Conservation (phyloP, 2,888 invertebrate species). For the Cantharis rufa region DNA sequence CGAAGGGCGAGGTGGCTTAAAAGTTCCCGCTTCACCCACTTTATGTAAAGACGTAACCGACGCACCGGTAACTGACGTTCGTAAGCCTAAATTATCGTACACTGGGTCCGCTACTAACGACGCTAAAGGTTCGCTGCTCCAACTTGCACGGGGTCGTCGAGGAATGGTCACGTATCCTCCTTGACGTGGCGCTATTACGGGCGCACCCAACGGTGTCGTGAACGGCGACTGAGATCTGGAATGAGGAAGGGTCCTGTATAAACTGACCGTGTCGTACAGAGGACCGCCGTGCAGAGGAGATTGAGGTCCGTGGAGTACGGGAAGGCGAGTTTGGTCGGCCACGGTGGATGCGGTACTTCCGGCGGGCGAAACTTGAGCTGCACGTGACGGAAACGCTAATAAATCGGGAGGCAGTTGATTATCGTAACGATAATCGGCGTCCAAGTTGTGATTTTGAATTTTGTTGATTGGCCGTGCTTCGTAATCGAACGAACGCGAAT, state of each 20-base stretch:
- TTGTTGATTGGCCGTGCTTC: conserved; percentile 63
- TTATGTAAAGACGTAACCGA: conserved; percentile 79
- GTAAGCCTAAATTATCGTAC: conserved; percentile 82
- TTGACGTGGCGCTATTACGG: conserved; percentile 61
- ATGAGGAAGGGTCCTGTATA: conserved; percentile 81
- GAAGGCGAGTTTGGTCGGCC: conserved; percentile 69
- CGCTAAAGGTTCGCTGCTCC: conserved; percentile 71
- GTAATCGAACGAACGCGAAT: conserved; percentile 69
- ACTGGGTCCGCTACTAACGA: conserved; percentile 71
- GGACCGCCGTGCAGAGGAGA: conserved; percentile 67
- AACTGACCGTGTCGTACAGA: conserved; percentile 66
- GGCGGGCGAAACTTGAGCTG: conserved; percentile 73
- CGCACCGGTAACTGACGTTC: conserved; percentile 87
- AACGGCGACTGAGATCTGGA: conserved; percentile 79
- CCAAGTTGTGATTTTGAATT: conserved; percentile 59
- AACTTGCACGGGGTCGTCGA: conserved; percentile 79
- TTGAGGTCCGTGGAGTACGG: conserved; percentile 56
- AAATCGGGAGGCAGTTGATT: conserved; percentile 80
- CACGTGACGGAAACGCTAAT: conserved; percentile 75
- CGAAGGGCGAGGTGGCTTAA: conserved; percentile 59
- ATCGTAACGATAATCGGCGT: conserved; percentile 60
- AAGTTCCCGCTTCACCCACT: conserved; percentile 58
- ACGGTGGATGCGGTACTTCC: conserved; percentile 83
- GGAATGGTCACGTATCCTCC: conserved; percentile 85
- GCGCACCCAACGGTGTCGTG: conserved; percentile 67